Base-by-base conservation (phyloP, 2,888 invertebrate genomes). In the Anodontia alba region DNA sequence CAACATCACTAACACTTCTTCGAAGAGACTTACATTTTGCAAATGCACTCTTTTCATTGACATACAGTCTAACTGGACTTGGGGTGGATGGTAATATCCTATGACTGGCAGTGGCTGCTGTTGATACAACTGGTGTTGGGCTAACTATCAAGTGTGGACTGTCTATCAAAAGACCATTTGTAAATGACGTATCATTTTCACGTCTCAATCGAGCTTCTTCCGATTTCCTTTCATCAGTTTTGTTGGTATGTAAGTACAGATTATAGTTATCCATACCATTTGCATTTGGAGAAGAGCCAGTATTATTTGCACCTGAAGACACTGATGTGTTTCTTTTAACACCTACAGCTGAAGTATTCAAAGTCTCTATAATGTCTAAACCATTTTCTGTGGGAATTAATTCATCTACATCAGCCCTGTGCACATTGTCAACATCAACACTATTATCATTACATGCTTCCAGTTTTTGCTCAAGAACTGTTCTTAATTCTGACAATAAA, bases 11-110 rank as follows among this genome's bases (percentile, higher is more conserved):
- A 1, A 83, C 86, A 80, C 81, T 86, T 54, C 86, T 71, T 66
- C 83, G 76, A 17, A 83, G 29, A 42, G 86, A 81, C 69, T 83
- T 83, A 29, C 75, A 77, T 46, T 80, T 86, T 10, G 80, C 83
- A 73, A 86, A 86, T 20, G 86, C 86, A 80, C 86, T 86, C 29
- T 83, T 86, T 71, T 86, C 86, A 86, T 83, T 86, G 15, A 76
- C 76, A 67, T 71, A 79, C 17, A 83, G 26, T 38, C 76, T 79
- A 20, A 74, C 75, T 12, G 81, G 80, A 46, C 79, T 69, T 7
- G 73, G 70, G 7, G 80, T 85, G 33, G 78, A 69, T 36, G 72
- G 78, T 36, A 85, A 42, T 17, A 57, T 66, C 33, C 70, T 69
- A 42, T 84, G 81, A 68, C 46, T 75, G 0, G 80, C 80, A 31